Base-by-base conservation (phyloP, 2,888 invertebrate species). In the Abrostola tripartita region DNA sequence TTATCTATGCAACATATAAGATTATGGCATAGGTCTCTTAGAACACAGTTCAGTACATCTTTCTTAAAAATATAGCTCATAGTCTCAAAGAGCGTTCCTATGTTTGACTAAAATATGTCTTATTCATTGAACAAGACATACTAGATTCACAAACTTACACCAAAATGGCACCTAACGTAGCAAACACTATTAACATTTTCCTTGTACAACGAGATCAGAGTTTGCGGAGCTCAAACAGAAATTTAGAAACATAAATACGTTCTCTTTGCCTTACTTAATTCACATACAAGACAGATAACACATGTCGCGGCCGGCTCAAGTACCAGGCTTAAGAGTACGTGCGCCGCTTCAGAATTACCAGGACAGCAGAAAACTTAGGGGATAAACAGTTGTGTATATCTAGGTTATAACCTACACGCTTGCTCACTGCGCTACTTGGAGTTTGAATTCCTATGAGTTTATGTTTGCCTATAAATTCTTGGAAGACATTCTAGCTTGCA, bases 241-340 rank as follows among this genome's bases (percentile, higher is more conserved):
- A 53, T 37, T 42, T 38, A 49, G 6, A 55, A 49, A 37, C 47
- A 57, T 9, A 47, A 12, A 60, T 51, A 74, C n/a, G 37, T 44
- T 37, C 14, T 38, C 47, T 44, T 49, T 54, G 49, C 58, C 47
- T 53, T 50, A 60, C 68, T 71, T 74, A 74, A 79, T 64, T 68
- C 65, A 57, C 63, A 52, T 68, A 63, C 57, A 59, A 67, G 59
- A 70, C 61, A 60, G 67, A 68, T 61, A 65, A 72, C 70, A 71
- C 63, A 69, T 80, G 78, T 80, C 54, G 55, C 42, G 51, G 49
- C 8, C 24, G 61, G 68, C 64, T 71, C 66, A 52, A 65, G 52
- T 37, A 57, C 44, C 51, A 14, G 53, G 64, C 66, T 80, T 76
- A 63, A 4, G n/a, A 53, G 61, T 12, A 66, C 75, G 81, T 79